Evolutionary conservation across 2,888 invertebrate genomes (phyloP).

Genomic region (Caenorhabditis auriculariae): DNA sequence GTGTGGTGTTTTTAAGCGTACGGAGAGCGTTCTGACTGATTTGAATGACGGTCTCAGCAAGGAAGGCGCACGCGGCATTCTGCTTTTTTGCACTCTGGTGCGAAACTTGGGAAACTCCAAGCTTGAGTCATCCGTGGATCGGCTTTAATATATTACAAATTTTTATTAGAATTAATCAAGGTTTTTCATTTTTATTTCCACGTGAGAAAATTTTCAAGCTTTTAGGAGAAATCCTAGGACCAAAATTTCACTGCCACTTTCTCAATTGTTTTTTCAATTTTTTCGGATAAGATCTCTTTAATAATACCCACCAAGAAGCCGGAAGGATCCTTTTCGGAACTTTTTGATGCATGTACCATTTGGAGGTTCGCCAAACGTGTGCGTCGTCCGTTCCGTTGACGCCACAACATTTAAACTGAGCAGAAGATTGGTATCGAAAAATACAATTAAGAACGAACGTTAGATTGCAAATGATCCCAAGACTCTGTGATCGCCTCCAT

Average conservation of each 20-base stretch:
- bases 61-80: no score
- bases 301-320: slow-evolving; percentile 27
- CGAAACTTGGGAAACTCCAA: no score
- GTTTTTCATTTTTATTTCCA: not conserved
- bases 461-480: slow-evolving; percentile 59
- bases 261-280: no score
- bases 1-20: no score
- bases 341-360: slow-evolving; percentile 62
- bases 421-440: not conserved
- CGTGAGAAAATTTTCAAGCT: not conserved
- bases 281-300: no score
- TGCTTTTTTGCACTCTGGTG: no score
- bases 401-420: slow-evolving; percentile 62
- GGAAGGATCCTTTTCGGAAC: slow-evolving; percentile 32
- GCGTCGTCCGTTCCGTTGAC: slow-evolving; percentile 60
- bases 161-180: not conserved
- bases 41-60: no score
- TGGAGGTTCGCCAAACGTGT: slow-evolving; percentile 59
- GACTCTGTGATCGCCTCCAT: slow-evolving; percentile 56
- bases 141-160: not conserved
- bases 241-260: no score
- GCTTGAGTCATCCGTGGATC: not conserved
- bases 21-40: no score
- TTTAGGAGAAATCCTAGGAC: not conserved
- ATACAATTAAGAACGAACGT: slow-evolving; percentile 36